Conservation (phyloP, 1,140 invertebrate species). For the Drosophila carrolli region DNA sequence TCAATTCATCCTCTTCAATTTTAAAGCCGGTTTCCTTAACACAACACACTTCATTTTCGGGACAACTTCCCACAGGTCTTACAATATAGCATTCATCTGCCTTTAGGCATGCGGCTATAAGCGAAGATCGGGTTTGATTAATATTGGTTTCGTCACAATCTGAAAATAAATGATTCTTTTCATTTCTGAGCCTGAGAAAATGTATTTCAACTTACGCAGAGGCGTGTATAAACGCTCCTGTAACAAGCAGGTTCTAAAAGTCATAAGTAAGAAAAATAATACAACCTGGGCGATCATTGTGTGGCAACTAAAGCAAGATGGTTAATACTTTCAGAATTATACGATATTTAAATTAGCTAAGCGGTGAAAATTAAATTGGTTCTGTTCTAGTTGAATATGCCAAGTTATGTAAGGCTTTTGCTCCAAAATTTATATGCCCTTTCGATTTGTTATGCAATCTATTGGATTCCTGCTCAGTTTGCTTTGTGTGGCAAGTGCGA, state of each 20-base stretch:
- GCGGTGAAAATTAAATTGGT: neutral
- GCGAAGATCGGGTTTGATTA: neutral
- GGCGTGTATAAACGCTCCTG: neutral
- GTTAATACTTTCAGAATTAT: neutral
- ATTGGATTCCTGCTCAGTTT: slow-evolving; percentile 40
- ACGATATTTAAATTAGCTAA: neutral
- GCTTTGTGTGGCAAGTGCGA: slow-evolving; percentile 55
- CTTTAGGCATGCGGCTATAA: neutral
- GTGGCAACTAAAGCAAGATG: neutral
- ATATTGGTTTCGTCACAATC: neutral
- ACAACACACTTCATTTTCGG: neutral
- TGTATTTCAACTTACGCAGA: neutral
- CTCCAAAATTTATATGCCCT: slow-evolving; percentile 30
- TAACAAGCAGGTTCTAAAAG: too few species aligned
- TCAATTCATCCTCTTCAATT: neutral
- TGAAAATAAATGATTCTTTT: neutral
- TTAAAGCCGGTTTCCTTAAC: neutral
- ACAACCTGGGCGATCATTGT: neutral
- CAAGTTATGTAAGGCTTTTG: slow-evolving; percentile 1
- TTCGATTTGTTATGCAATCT: slow-evolving; percentile 54
- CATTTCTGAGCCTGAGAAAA: too few species aligned
- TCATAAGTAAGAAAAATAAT: neutral
- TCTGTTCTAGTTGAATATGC: neutral
- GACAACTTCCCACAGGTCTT: neutral
- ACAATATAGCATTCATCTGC: neutral